Evolutionary conservation across 2,888 invertebrate species (phyloP).

Genomic region (Aphrophora alni): DNA sequence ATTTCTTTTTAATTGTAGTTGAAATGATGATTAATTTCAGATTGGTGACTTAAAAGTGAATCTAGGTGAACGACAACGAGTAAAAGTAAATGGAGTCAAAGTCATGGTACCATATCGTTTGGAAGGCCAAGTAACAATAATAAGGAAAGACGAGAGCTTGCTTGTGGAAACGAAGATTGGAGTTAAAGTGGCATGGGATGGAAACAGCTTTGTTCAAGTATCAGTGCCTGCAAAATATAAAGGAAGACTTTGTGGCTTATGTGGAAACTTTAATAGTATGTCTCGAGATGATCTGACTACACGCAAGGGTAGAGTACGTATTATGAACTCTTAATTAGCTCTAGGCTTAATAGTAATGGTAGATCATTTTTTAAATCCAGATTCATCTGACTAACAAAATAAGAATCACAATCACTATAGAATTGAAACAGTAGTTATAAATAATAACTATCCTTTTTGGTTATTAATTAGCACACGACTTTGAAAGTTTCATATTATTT

Average conservation of each 20-base stretch:
- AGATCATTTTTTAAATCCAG: no score
- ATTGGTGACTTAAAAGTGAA: conserved; percentile 76
- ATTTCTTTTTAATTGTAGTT: no score
- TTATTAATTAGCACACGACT: no score
- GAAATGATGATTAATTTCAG: conserved; percentile 48
- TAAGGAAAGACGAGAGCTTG: conserved; percentile 71
- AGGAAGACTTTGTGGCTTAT: conserved; percentile 79
- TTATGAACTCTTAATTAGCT: no score
- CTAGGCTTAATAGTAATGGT: no score
- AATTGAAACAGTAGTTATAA: no score
- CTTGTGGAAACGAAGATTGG: conserved; percentile 72
- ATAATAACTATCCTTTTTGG: no score
- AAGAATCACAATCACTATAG: no score
- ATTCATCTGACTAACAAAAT: no score
- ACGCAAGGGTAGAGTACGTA: conserved; percentile 62
- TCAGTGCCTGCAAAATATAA: conserved; percentile 78
- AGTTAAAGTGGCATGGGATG: conserved; percentile 89
- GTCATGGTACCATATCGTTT: conserved; percentile 72
- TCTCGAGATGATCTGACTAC: conserved; percentile 84
- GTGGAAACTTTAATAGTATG: conserved; percentile 92
- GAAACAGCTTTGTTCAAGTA: conserved; percentile 88
- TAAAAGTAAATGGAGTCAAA: conserved; percentile 83
- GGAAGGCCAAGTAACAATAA: conserved; percentile 62
- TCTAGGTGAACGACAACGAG: conserved; percentile 83
- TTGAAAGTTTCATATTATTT: no score